A percentile compares a stretch with the other conserved stretches of the same genome.
These are phyloP conservation scores for Caenorhabditis afra DNA, from an alignment of 2,888 invertebrate species.

Conservation along the genomic window DNA sequence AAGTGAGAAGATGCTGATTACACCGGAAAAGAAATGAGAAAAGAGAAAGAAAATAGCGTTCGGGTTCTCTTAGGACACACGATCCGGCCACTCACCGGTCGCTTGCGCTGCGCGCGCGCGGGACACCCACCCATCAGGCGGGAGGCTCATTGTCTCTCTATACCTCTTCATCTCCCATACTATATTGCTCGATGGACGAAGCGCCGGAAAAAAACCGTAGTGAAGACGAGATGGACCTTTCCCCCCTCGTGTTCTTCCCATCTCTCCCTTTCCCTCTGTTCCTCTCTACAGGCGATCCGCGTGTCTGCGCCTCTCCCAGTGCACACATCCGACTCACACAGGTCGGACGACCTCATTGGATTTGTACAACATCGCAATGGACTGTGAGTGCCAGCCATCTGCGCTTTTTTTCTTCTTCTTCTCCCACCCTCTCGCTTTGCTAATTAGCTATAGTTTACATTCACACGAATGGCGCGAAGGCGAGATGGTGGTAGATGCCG, in stretches of 20 bases:
- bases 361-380: background rate
- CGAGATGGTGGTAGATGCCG: too few relatives aligned
- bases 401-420: too few relatives aligned
- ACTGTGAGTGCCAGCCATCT: background rate
- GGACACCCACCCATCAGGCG: slow-evolving; percentile 14
- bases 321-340: background rate
- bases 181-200: background rate
- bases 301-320: background rate
- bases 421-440: background rate
- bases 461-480: background rate
- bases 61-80: slow-evolving; percentile 36
- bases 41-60: slow-evolving; percentile 27
- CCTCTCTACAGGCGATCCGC: background rate
- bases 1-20: slow-evolving; percentile 18
- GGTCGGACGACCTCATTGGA: background rate
- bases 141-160: slow-evolving; percentile 23
- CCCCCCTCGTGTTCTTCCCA: too few relatives aligned
- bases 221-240: background rate
- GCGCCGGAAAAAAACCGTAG: slow-evolving; percentile 4
- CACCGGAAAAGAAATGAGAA: slow-evolving; percentile 23
- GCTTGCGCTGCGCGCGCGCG: background rate
- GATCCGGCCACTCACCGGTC: slow-evolving; percentile 43
- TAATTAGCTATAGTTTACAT: background rate
- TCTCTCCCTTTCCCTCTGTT: too few relatives aligned
- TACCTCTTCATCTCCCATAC: background rate